phyloP scores from a whole-genome alignment of 2,113 vertebrate genomes.

The Ciconia boyciana region DNA sequence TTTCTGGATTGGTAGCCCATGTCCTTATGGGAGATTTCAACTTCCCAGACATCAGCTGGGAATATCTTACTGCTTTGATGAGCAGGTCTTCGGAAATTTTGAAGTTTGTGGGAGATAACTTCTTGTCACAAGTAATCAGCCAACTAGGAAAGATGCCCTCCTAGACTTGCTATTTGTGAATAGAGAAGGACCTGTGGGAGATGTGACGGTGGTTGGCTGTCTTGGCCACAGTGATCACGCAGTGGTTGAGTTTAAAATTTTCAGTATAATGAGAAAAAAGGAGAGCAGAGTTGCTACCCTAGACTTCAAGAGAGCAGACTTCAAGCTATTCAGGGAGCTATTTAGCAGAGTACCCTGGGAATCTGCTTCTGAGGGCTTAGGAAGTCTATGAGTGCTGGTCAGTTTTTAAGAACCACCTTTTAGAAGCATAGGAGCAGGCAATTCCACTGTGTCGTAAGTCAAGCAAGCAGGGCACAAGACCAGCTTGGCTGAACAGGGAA shows the following conservation, averaged over 20 bases:
- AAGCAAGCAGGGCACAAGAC: background rate
- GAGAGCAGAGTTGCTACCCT: background rate
- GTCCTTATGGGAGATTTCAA: background rate
- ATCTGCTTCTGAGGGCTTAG: background rate
- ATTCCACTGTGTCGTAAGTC: background rate
- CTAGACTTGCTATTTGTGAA: background rate
- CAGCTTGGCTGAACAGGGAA: background rate
- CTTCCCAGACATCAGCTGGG: background rate
- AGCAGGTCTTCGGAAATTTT: background rate
- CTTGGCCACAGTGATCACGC: background rate
- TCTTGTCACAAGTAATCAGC: background rate
- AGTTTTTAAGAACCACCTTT: background rate
- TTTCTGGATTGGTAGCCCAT: background rate
- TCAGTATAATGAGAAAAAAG: background rate
- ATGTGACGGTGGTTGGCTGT: background rate
- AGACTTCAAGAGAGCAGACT: background rate
- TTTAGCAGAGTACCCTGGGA: background rate
- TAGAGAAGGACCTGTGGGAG: background rate
- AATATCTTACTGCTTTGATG: background rate
- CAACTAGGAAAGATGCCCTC: background rate
- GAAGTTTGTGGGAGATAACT: background rate
- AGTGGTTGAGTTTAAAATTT: background rate
- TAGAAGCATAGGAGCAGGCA: background rate
- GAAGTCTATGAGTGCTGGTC: background rate
- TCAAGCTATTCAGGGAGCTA: background rate